These are phyloP conservation scores for Caenorhabditis inopinata DNA, from an alignment of 1,140 invertebrate genomes.

Conservation along the genomic window DNA sequence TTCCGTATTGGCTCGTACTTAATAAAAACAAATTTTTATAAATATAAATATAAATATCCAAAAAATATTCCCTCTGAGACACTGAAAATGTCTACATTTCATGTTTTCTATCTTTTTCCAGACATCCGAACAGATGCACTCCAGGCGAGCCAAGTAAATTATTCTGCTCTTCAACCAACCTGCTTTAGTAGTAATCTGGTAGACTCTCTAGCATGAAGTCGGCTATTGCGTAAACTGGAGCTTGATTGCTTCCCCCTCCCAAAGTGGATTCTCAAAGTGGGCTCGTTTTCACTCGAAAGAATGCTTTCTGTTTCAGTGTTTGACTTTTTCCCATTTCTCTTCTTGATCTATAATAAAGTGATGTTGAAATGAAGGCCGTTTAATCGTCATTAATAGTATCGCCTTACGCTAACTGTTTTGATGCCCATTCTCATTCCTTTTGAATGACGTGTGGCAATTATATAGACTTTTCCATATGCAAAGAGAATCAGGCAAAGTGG, in stretches of 20 bases:
- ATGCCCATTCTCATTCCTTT: slow-evolving; percentile 60
- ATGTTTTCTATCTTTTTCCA: no score
- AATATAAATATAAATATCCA: no score
- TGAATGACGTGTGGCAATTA: slow-evolving; percentile 65
- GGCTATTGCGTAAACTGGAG: slow-evolving; percentile 8
- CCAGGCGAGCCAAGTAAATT: no score
- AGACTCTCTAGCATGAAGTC: slow-evolving; percentile 25
- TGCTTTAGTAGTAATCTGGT: slow-evolving; percentile 42
- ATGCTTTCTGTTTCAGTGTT: slow-evolving; percentile 45
- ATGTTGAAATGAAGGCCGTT: no score
- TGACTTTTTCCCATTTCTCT: slow-evolving; percentile 40
- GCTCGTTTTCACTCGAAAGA: slow-evolving; percentile 47
- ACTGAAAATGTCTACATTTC: no score
- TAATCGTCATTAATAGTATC: no score
- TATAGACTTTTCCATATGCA: slow-evolving; percentile 63
- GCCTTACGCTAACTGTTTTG: slow-evolving; percentile 54
- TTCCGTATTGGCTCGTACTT: no score
- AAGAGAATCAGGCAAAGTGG: slow-evolving; percentile 64
- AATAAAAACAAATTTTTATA: no score
- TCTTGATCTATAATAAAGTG: slow-evolving; percentile 49
- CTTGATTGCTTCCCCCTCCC: slow-evolving; percentile 50
- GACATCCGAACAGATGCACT: no score
- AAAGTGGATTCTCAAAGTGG: slow-evolving; percentile 64
- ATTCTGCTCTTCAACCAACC: no score
- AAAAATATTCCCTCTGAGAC: no score